A percentile compares a stretch with the other conserved stretches of the same genome.
These are phyloP conservation scores for Hippopotamyrus pictus DNA, from an alignment of 2,797 vertebrate genomes.

Conservation along the genomic window DNA sequence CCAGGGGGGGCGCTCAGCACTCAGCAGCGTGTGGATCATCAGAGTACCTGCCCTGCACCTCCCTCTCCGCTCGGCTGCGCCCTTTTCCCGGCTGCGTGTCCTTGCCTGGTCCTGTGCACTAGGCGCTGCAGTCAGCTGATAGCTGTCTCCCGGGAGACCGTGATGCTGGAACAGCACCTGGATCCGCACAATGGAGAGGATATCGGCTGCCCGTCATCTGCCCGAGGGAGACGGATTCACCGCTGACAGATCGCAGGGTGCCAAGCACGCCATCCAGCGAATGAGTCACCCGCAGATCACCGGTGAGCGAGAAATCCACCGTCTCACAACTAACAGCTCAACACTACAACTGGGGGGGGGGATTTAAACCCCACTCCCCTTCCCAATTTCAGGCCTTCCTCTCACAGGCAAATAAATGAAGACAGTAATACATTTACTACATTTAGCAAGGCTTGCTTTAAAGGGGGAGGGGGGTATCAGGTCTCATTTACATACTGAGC, in stretches of 20 bases:
- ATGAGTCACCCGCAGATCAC: not conserved
- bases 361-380: not conserved
- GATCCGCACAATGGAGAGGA: not conserved
- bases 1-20: not conserved
- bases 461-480: not conserved
- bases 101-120: not conserved
- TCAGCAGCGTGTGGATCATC: not conserved
- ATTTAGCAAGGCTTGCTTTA: not conserved
- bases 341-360: not conserved
- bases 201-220: not conserved
- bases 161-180: not conserved
- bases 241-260: not conserved
- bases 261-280: not conserved
- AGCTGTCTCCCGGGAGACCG: not conserved
- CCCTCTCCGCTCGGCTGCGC: not conserved
- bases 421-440: not conserved
- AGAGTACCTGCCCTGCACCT: not conserved
- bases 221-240: not conserved
- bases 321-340: not conserved
- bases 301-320: not conserved
- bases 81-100: not conserved
- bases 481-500: not conserved
- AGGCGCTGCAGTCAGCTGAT: not conserved
- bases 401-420: not conserved
- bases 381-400: not conserved